Base-by-base conservation (phyloP, 1,140 invertebrate species). In the Cheumatopsyche charites region DNA sequence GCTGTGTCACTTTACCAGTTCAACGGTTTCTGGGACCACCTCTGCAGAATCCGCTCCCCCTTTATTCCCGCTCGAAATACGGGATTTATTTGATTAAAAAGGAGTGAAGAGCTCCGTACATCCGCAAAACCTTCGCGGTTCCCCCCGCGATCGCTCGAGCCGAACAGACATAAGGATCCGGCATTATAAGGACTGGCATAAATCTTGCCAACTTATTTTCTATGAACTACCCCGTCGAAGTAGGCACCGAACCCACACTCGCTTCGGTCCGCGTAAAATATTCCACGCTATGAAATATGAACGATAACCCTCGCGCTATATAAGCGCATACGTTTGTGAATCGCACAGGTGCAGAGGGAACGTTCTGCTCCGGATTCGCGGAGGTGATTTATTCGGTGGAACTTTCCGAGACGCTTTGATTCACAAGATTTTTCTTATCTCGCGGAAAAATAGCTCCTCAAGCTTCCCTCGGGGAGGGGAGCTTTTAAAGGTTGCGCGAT, bases 11-110 rank as follows among this genome's bases (percentile, higher is more conserved):
- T 71, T 71, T 63, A 6, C 17, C 43, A 17, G 58, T 71, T 49
- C 26, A 61, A 45, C 25, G 36, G 36, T 42, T 43, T 17, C 23
- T 21, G 26, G 1, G 26, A 29, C 15, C 41, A 63, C 3, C 45
- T 19, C 45, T 4, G 45, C 45, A 13, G n/a, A n/a, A n/a, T n/a
- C n/a, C n/a, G 45, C 13, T 19, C 29, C 29, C 29, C 9, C 29
- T 3, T 36, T 36, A 3, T 36, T 36, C 13, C 55, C 15, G 12
- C 6, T 26, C 13, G 36, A 49, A 75, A 70, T 67, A 75, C 47
- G 42, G 74, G 74, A 72, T 75, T 75, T 75, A 75, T 75, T 75
- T 75, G 74, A 75, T 75, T 75, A 75, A 75, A 75, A 72, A 75
- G 42, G 49, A 62, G 41, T 62, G 55, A 58, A 69, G 55, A 70